Evolutionary conservation across 2,888 invertebrate species (phyloP), one percentile per base, ranked within the genome.

Genomic region (Cosmia trapezina): DNA sequence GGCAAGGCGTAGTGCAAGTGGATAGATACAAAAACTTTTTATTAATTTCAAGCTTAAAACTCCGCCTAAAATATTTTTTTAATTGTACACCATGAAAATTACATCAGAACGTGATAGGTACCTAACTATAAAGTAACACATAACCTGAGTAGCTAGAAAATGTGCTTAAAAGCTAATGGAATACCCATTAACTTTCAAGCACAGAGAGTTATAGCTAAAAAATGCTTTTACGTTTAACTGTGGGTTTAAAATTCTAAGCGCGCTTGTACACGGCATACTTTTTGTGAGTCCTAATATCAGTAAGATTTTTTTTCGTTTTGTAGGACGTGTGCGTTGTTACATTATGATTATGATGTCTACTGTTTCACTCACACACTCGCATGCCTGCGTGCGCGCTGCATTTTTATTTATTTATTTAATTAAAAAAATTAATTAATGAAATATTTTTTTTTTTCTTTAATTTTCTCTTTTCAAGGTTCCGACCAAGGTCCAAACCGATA

Each of bases 111-210:
- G 19, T 33, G 14, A 45, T 19, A 56, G 11, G 33, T 19, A 57
- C 11, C 54, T 28, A 28, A 14, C 43, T 63, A 22, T 28, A 45
- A 76, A 45, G 51, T 19, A 45, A 63, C 19, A 19, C 64, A 37
- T 45, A 37, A 65, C 19, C 19, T 45, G 14, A 43, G 22, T 22
- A 49, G 33, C 78, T 17, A 56, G 8, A 12, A 28, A 76, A 43
- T 6, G 33, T 57, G 17, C 56, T 69, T 37, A 22, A 69, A 73
- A 70, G 56, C 78, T 78, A 69, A 73, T 78, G 78, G 69, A 77
- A 33, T 33, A 54, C 14, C 70, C 56, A 51, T 73, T 78, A 78
- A 22, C 70, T 73, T 57, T 28, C 14, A 43, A 78, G 49, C 41
- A 37, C 49, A 37, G 12, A 59, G 51, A 28, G n/a, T 41, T 51